Conservation (phyloP, 2,888 invertebrate species). For the Leptinotarsa tumamoca region DNA sequence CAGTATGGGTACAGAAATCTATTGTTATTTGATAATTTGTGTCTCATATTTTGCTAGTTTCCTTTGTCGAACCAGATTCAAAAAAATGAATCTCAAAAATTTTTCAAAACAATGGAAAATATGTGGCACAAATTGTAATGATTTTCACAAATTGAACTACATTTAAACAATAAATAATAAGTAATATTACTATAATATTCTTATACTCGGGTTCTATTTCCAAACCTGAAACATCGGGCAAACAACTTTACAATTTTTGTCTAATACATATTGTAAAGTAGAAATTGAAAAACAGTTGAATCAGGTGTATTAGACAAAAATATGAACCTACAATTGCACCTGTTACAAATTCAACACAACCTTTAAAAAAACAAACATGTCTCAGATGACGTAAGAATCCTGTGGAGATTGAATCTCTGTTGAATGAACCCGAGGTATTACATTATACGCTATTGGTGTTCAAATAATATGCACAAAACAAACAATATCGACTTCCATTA, state of each 20-base stretch:
- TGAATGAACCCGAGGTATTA: conserved; percentile 8
- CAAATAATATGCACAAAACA: conserved; percentile 60
- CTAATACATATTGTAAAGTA: neutral
- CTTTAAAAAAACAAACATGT: neutral
- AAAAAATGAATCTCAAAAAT: neutral
- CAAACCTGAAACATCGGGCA: neutral
- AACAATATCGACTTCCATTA: conserved; percentile 61
- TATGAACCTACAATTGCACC: conserved; percentile 45
- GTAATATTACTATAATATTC: conserved; percentile 1
- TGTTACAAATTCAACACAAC: conserved; percentile 45
- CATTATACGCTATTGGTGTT: conserved; percentile 54
- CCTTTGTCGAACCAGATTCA: neutral
- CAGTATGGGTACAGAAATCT: neutral
- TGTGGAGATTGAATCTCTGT: neutral
- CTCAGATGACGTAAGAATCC: neutral
- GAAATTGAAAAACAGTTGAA: neutral
- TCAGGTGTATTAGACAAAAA: conserved; percentile 23
- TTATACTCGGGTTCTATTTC: conserved; percentile 19
- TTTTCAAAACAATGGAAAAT: neutral
- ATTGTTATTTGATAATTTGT: neutral
- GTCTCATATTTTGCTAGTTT: conserved; percentile 1
- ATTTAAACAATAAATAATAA: conserved; percentile 5
- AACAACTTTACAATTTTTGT: neutral
- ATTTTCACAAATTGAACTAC: conserved; percentile 11
- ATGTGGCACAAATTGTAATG: conserved; percentile 1